These are phyloP conservation scores for Sycophila sp. DNA, from an alignment of 1,140 invertebrate species.

Conservation along the genomic window DNA sequence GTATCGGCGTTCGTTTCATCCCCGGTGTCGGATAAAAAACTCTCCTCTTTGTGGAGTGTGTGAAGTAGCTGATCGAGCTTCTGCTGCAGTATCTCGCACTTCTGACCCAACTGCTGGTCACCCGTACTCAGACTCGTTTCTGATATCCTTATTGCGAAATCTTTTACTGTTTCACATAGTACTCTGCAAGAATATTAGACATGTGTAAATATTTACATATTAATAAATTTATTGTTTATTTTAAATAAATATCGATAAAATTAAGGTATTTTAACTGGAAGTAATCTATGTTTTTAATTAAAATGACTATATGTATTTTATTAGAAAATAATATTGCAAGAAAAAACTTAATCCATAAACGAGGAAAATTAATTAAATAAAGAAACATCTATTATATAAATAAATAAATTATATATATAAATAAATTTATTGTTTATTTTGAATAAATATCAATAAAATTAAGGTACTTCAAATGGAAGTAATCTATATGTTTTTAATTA, in stretches of 20 bases:
- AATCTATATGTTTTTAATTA: too few relatives aligned
- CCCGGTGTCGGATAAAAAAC: constrained; percentile 45
- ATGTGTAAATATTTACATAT: too few relatives aligned
- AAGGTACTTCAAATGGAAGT: too few relatives aligned
- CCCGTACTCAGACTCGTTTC: constrained; percentile 69
- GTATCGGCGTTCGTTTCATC: constrained; percentile 46
- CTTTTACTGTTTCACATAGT: constrained; percentile 84
- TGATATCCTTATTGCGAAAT: constrained; percentile 74
- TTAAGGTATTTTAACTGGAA: too few relatives aligned
- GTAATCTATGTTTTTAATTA: too few relatives aligned
- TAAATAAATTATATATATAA: neutral
- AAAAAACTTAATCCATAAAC: too few relatives aligned
- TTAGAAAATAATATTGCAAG: too few relatives aligned
- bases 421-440: too few relatives aligned
- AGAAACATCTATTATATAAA: constrained; percentile 20
- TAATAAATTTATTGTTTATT: neutral
- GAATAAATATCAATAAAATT: too few relatives aligned
- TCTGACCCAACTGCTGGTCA: constrained; percentile 72
- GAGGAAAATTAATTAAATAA: too few relatives aligned
- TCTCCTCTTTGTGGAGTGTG: constrained; percentile 76
- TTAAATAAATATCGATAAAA: too few relatives aligned
- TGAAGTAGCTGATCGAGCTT: constrained; percentile 81
- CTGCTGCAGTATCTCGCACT: constrained; percentile 80
- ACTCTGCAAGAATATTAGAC: constrained; percentile 67
- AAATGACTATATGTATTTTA: too few relatives aligned